Base-by-base conservation (phyloP, 2,113 vertebrate genomes). In the Notothenia coriiceps region DNA sequence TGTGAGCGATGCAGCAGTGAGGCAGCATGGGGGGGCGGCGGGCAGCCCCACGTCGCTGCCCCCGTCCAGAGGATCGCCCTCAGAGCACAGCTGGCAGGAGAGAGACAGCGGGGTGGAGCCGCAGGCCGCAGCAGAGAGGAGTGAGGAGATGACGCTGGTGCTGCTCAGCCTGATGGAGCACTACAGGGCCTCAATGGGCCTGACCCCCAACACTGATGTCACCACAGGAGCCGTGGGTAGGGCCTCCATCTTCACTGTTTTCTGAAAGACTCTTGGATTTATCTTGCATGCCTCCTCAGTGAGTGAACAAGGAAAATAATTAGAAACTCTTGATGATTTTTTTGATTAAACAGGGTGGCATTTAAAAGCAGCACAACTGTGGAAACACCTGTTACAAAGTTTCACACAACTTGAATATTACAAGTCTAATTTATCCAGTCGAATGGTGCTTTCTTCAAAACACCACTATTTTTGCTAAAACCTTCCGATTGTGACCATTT, bases 101-200 rank as follows among this genome's bases (percentile, higher is more conserved):
- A 74, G 74, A 33, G 93, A 92, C 14, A 88, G 89, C 1, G 79
- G 84, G 10, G 51, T 89, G 79, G 92, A 89, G 67, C 74, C 82
- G 0, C 85, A 89, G 80, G 64, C 73, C 47, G 70, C 69, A 40
- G 80, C 62, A 8, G 91, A 93, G 49, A 40, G n/a, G 18, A 84
- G 82, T 40, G 88, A 93, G 67, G 91, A 94, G 83, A 84, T 90
- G 83, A 86, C 79, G 11, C 79, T 87, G 81, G 88, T 88, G 22
- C 73, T 94, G 14, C 62, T 91, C 33, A 90, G 90, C 64, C 86
- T 94, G 73, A 89, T 94, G 86, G 91, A 93, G 75, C 93, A 90
- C 35, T 91, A 93, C 64, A 72, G 90, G 68, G 77, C 69, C 70
- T 86, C 85, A 2, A 46, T 91, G 5, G 90, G 87, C n/a, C 79